Evolutionary conservation across 2,888 invertebrate genomes (phyloP).

Genomic region (Trachelus stipa): DNA sequence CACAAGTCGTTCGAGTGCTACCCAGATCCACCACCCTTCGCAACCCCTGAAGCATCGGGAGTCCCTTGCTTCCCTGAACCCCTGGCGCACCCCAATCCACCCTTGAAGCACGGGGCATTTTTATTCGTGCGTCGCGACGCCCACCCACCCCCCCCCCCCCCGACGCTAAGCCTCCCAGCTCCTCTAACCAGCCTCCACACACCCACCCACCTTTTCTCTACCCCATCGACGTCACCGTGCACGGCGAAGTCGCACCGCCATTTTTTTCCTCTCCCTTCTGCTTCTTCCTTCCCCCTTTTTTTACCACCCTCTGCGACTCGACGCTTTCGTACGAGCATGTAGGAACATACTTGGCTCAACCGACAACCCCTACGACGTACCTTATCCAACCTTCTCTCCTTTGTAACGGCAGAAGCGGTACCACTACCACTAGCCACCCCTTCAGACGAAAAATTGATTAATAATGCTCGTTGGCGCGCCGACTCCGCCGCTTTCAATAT

Average conservation of each 20-base stretch:
- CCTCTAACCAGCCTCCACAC: slow-evolving; percentile 38
- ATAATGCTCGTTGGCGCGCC: background rate
- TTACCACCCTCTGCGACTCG: slow-evolving; percentile 20
- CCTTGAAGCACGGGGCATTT: slow-evolving; percentile 55
- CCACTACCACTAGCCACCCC: background rate
- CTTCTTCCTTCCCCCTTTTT: background rate
- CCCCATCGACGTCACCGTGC: slow-evolving; percentile 45
- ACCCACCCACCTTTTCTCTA: slow-evolving; percentile 37
- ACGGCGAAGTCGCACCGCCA: slow-evolving; percentile 52
- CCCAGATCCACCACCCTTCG: slow-evolving; percentile 40
- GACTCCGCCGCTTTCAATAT: background rate
- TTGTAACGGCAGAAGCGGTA: background rate
- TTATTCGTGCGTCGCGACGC: slow-evolving; percentile 57
- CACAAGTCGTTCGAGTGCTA: slow-evolving; percentile 59
- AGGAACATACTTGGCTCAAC: background rate
- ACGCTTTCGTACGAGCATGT: slow-evolving; percentile 48
- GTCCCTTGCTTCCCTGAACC: slow-evolving; percentile 25
- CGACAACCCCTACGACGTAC: background rate
- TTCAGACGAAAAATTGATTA: background rate
- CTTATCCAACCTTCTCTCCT: background rate
- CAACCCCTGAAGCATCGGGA: slow-evolving; percentile 23
- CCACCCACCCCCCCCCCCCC: slow-evolving; percentile 7
- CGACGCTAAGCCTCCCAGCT: slow-evolving; percentile 23
- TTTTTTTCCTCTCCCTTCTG: slow-evolving; percentile 45
- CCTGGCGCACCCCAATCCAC: slow-evolving; percentile 32